Conservation (phyloP, 2,888 invertebrate species). For the Venustoraphidia nigricollis region DNA sequence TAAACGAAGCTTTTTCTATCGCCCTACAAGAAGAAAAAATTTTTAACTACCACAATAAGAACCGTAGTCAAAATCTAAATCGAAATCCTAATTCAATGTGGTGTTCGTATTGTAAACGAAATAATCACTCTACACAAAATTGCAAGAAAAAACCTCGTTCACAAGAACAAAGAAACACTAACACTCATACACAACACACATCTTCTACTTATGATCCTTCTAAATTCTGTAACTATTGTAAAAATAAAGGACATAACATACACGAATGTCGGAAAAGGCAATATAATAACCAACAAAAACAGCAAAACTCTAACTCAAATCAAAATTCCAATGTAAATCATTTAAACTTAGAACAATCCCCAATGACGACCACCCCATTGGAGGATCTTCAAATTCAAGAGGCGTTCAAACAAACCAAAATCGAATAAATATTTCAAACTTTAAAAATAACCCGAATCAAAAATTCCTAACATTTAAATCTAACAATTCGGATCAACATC, state of each 20-base stretch:
- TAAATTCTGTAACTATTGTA: neutral
- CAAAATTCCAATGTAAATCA: neutral
- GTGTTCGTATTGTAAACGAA: too few relatives aligned
- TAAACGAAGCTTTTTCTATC: constrained; percentile 8
- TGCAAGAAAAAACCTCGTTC: too few relatives aligned
- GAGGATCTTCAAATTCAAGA: neutral
- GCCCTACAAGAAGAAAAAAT: constrained; percentile 8
- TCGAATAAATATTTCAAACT: neutral
- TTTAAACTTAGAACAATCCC: neutral
- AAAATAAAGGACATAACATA: neutral
- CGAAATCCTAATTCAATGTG: too few relatives aligned
- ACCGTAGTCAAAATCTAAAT: too few relatives aligned
- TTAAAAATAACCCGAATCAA: too few relatives aligned
- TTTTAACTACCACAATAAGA: neutral
- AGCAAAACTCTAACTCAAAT: neutral
- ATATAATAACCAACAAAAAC: neutral
- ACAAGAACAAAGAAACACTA: too few relatives aligned
- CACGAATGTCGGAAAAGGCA: neutral
- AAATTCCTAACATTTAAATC: too few relatives aligned
- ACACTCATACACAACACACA: neutral
- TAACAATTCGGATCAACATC: too few relatives aligned
- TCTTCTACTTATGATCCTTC: neutral
- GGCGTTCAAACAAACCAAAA: neutral
- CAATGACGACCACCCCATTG: neutral
- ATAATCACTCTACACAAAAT: too few relatives aligned